Conservation (phyloP, 2,888 invertebrate species). For the Tinea trinotella region DNA sequence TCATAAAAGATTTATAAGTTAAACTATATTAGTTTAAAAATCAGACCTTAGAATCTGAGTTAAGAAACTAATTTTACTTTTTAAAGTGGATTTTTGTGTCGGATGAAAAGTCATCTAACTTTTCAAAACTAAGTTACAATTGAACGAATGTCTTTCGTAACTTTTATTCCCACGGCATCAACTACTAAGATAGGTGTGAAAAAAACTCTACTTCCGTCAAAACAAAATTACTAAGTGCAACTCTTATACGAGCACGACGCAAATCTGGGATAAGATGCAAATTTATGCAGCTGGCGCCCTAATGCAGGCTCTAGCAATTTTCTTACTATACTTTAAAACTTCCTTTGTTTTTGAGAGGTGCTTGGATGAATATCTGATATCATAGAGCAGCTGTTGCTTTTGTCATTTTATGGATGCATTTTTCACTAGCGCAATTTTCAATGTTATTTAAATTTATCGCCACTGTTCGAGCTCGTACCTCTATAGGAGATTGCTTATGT, state of each 20-base stretch:
- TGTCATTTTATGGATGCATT: constrained; percentile 18
- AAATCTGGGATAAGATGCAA: constrained; percentile 15
- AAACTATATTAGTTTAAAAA: not conserved
- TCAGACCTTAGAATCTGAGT: not conserved
- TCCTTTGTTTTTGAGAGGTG: constrained; percentile 17
- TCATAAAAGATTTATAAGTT: not conserved
- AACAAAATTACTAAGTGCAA: constrained; percentile 12
- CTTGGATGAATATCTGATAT: constrained; percentile 18
- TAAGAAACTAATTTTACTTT: constrained; percentile 12
- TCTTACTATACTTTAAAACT: constrained; percentile 16
- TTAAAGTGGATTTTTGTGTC: not conserved
- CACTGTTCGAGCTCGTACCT: not conserved
- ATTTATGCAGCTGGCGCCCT: constrained; percentile 19
- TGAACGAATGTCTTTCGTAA: constrained; percentile 14
- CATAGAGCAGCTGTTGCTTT: constrained; percentile 16
- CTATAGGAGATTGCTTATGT: constrained; percentile 1
- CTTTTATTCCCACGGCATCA: constrained; percentile 17
- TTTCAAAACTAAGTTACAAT: constrained; percentile 14
- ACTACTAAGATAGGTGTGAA: not conserved
- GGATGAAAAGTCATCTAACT: constrained; percentile 13
- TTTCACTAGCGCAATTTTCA: constrained; percentile 18
- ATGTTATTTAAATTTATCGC: constrained; percentile 17
- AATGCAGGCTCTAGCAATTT: constrained; percentile 17
- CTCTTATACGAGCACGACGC: constrained; percentile 4
- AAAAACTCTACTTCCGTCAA: not conserved